Evolutionary conservation across 1,140 invertebrate species (phyloP), one percentile per base, ranked within the genome.

Genomic region (Agrypnia vestita): DNA sequence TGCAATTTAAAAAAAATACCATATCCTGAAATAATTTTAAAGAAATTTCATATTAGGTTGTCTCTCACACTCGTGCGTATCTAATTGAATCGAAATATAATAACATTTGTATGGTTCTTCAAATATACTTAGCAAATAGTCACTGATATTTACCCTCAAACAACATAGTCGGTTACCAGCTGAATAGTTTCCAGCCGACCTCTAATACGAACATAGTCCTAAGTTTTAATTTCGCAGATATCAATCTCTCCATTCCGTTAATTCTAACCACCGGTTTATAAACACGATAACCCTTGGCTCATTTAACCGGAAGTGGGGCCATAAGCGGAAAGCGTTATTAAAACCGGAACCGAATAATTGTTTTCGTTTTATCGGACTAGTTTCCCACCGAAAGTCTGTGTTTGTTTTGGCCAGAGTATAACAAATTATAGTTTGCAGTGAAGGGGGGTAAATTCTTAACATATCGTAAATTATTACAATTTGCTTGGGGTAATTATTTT

Each of bases 291-390:
- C 25, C 47, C 19, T 51, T 25, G 19, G 47, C 47, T 73, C 47
- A 55, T 55, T 73, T 25, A 73, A 73, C 69, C 49, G 69, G 69
- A 73, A 53, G 15, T 35, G 35, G 35, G 49, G 51, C 47, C 69
- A 25, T 73, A 35, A 53, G 47, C 69, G 49, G 69, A 73, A 73
- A 73, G 47, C 35, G 47, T 55, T 73, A 73, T 73, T 51, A 53
- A 53, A 73, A 73, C 69, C 69, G 69, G 69, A 73, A 73, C 11
- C 69, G 69, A 55, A 73, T 73, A 55, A 73, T 73, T 69, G 64
- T 69, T 73, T 73, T 73, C 69, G n/a, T 73, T 73, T 73, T 73
- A 73, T 73, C 51, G 47, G 49, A 53, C 69, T 55, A 73, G 19
- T 53, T 73, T 47, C 69, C 47, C 47, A 21, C 9, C 53, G 19